Percentiles rank a stretch among this genome's conserved stretches.
Evolutionary conservation across 2,113 vertebrate species (phyloP).

Genomic region (Carettochelys insculpta): DNA sequence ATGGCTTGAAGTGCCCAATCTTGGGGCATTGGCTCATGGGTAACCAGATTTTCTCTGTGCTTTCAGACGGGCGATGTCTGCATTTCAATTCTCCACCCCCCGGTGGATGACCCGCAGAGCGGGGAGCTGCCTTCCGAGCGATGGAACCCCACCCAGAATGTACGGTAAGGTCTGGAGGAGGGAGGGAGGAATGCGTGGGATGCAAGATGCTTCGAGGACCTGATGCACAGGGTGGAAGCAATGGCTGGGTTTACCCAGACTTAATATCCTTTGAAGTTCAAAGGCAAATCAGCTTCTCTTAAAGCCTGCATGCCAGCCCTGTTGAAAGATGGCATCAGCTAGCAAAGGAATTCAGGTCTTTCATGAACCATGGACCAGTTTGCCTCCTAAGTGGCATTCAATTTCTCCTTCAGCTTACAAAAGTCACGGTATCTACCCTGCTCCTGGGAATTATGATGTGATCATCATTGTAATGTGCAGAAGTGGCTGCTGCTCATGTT

Average conservation of each 20-base stretch:
- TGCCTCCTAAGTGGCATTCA: neutral
- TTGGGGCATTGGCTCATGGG: neutral
- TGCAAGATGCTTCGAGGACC: neutral
- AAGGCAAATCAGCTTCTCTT: neutral
- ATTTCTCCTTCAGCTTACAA: neutral
- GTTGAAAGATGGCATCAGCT: neutral
- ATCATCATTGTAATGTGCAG: neutral
- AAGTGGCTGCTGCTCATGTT: neutral
- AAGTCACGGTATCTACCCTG: neutral
- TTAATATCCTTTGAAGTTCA: neutral
- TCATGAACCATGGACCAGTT: neutral
- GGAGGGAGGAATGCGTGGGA: fast-evolving
- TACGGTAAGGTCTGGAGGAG: constrained; percentile 79
- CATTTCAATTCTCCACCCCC: constrained; percentile 94
- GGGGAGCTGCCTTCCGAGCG: constrained; percentile 93
- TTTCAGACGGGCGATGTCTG: constrained; percentile 92
- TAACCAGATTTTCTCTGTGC: neutral
- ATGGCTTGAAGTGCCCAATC: neutral
- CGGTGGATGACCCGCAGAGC: constrained; percentile 94
- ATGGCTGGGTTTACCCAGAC: neutral
- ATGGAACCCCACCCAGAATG: constrained; percentile 97
- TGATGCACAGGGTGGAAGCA: neutral
- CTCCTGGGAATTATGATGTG: neutral
- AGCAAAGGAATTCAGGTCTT: neutral
- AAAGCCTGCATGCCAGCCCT: neutral